Evolutionary conservation across 2,797 vertebrate genomes (phyloP).

Genomic region (Neostethus bicornis): DNA sequence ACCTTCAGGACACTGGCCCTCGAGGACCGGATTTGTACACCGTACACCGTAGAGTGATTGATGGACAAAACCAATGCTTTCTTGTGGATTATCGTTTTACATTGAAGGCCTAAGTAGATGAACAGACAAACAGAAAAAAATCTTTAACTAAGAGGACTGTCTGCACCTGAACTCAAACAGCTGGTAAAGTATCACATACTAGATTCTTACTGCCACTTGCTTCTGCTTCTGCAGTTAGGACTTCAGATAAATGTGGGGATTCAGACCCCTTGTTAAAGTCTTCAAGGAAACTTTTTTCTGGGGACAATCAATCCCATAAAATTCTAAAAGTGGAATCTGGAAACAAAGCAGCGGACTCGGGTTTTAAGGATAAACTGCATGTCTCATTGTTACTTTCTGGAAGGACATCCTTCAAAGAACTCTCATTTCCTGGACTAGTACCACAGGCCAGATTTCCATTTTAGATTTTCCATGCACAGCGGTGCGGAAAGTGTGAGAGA

Average conservation of each 20-base stretch:
- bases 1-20: no score
- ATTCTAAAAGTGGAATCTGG: conserved; percentile 25
- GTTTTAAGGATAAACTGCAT: conserved; percentile 28
- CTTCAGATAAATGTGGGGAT: conserved; percentile 3
- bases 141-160: background rate
- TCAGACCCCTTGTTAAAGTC: conserved; percentile 39
- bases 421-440: conserved; percentile 56
- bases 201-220: background rate
- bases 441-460: conserved; percentile 61
- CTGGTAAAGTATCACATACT: background rate
- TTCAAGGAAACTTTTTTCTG: conserved; percentile 30
- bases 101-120: background rate
- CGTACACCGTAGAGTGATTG: no score
- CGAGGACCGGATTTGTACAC: no score
- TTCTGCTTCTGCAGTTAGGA: background rate
- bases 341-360: conserved; percentile 42
- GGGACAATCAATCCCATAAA: conserved; percentile 14
- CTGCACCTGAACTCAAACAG: background rate
- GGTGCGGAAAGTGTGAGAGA: conserved; percentile 58
- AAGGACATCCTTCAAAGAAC: conserved; percentile 49
- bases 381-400: conserved; percentile 33
- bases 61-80: background rate
- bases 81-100: conserved; percentile 1
- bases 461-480: conserved; percentile 56
- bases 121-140: conserved; percentile 5